Evolutionary conservation across 2,113 vertebrate genomes (phyloP).

Genomic region (Brachypodius melanocephalos): DNA sequence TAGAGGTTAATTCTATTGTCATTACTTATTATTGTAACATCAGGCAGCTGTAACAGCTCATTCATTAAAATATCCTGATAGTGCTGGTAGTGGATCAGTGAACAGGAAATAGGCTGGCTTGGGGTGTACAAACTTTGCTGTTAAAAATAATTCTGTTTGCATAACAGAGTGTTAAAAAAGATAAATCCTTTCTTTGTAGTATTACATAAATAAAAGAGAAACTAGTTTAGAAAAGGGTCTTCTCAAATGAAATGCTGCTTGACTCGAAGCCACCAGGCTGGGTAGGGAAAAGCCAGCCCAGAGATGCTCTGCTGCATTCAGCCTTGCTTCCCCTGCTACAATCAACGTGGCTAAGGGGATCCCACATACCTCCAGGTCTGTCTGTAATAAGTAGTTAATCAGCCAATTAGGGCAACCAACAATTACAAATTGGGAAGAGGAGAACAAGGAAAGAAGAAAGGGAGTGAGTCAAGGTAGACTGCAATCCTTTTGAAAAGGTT

Average conservation of each 20-base stretch:
- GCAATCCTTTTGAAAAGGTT: constrained; percentile 68
- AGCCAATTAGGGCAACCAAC: constrained; percentile 72
- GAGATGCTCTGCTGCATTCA: constrained; percentile 9
- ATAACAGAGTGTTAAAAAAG: neutral
- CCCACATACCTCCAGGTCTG: constrained; percentile 34
- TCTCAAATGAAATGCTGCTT: neutral
- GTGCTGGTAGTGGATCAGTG: neutral
- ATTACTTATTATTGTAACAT: neutral
- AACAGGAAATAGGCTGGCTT: neutral
- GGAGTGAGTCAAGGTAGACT: constrained; percentile 68
- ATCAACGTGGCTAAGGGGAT: neutral
- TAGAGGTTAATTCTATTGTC: neutral
- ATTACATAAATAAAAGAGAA: neutral
- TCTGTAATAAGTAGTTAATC: constrained; percentile 66
- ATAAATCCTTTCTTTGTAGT: neutral
- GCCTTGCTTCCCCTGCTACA: constrained; percentile 29
- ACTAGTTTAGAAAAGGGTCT: neutral
- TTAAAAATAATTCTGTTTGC: neutral
- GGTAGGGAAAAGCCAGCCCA: neutral
- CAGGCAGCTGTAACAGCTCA: neutral
- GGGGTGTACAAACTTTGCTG: neutral
- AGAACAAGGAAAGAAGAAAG: constrained; percentile 49
- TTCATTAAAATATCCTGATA: neutral
- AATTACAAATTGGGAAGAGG: constrained; percentile 67
- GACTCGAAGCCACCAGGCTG: neutral